Percentiles rank a stretch among this genome's conserved stretches.
Conservation (phyloP, 2,888 invertebrate genomes). For the Protonemura montana region DNA sequence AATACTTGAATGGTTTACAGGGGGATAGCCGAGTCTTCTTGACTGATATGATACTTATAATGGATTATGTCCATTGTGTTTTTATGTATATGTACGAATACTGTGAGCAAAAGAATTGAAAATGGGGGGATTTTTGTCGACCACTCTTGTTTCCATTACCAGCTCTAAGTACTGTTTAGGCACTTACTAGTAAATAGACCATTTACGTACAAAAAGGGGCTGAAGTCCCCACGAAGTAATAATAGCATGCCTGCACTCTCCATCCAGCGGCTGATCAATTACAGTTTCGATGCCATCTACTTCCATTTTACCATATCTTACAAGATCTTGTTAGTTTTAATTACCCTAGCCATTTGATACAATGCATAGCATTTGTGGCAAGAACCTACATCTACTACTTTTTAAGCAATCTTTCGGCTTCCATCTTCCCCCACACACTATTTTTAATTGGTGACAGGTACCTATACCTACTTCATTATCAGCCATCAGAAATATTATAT, state of each 20-base stretch:
- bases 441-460: too few relatives aligned
- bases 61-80: not conserved
- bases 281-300: too few relatives aligned
- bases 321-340: too few relatives aligned
- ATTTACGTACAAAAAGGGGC: not conserved
- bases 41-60: not conserved
- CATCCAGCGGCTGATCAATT: not conserved
- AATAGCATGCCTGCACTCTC: not conserved
- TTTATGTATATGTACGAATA: not conserved
- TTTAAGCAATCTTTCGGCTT: too few relatives aligned
- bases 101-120: not conserved
- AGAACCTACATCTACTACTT: too few relatives aligned
- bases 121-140: not conserved
- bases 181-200: not conserved
- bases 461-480: not conserved
- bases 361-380: too few relatives aligned
- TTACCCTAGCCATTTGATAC: too few relatives aligned
- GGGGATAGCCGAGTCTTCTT: not conserved
- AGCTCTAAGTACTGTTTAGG: not conserved
- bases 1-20: not conserved
- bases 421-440: too few relatives aligned
- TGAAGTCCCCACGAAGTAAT: not conserved
- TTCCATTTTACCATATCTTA: too few relatives aligned
- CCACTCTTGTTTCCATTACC: constrained; percentile 12
- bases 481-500: not conserved